Percentiles rank a stretch among this genome's conserved stretches.
Evolutionary conservation across 2,797 vertebrate genomes (phyloP).

Genomic region (Acestrorhynchus altus): DNA sequence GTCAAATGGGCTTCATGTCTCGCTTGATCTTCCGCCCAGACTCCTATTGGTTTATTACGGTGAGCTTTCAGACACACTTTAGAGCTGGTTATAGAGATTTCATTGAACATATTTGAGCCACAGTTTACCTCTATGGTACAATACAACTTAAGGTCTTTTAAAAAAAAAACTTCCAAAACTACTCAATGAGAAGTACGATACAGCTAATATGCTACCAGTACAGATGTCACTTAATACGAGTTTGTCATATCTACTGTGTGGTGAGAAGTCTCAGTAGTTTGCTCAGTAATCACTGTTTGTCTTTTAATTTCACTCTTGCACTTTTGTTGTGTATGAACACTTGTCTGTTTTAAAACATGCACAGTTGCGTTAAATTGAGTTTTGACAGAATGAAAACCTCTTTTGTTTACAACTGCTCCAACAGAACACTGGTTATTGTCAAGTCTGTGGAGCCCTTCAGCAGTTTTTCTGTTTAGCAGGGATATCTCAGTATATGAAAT

Average conservation of each 20-base stretch:
- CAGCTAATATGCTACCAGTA: no score
- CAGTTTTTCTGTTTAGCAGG: not conserved
- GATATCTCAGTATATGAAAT: not conserved
- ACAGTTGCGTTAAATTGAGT: not conserved
- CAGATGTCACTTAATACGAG: no score
- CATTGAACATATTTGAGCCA: not conserved
- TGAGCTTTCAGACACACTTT: constrained; percentile 68
- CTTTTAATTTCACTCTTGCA: not conserved
- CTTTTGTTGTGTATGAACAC: constrained; percentile 7
- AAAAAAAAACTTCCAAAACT: no score
- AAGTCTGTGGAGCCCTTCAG: not conserved
- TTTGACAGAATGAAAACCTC: constrained; percentile 9
- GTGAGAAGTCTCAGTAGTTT: no score
- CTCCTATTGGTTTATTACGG: constrained; percentile 97
- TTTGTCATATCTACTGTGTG: no score
- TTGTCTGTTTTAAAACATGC: constrained; percentile 10
- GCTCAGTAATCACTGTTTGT: not conserved
- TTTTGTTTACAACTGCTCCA: constrained; percentile 2
- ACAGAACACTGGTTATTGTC: not conserved
- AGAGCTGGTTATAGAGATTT: not conserved
- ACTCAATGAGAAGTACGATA: no score
- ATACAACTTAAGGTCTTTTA: no score
- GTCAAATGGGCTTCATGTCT: constrained; percentile 90
- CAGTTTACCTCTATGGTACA: no score
- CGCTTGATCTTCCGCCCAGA: constrained; percentile 87